phyloP scores from a whole-genome alignment of 2,888 invertebrate genomes.

The Cremastinae sp. region DNA sequence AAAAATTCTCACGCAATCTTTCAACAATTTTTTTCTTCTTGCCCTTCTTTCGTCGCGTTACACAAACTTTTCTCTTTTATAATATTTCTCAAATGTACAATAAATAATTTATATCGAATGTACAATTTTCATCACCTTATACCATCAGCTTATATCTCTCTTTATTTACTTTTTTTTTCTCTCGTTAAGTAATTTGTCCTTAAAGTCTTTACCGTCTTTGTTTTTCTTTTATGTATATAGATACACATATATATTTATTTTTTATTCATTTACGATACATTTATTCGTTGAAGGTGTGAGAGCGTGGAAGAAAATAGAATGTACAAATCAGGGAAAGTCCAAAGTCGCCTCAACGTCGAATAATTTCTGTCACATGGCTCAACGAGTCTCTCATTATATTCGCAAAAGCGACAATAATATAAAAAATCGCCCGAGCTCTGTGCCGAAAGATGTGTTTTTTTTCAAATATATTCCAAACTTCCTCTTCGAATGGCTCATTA shows the following conservation, averaged over 20 bases:
- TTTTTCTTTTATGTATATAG: slow-evolving; percentile 17
- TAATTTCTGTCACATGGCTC: slow-evolving; percentile 1
- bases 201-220: slow-evolving; percentile 55
- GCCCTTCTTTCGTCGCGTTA: slow-evolving; percentile 55
- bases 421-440: too few species aligned
- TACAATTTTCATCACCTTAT: slow-evolving; percentile 73
- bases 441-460: slow-evolving; percentile 1
- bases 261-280: slow-evolving; percentile 45
- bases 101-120: slow-evolving; percentile 78
- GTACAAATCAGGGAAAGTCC: slow-evolving; percentile 69
- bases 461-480: not conserved
- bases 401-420: too few species aligned
- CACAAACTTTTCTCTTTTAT: slow-evolving; percentile 47
- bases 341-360: slow-evolving; percentile 36
- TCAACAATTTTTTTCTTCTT: slow-evolving; percentile 60
- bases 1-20: slow-evolving; percentile 44
- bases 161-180: slow-evolving; percentile 45
- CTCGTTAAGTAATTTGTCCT: slow-evolving; percentile 76
- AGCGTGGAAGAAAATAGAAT: slow-evolving; percentile 65
- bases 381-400: not conserved
- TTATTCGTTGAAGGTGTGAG: slow-evolving; percentile 44
- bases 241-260: slow-evolving; percentile 13
- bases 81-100: slow-evolving; percentile 73
- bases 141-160: slow-evolving; percentile 5
- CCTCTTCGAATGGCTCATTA: not conserved